phyloP scores from a whole-genome alignment of 2,113 vertebrate genomes.

The Pyrgilauda ruficollis region DNA sequence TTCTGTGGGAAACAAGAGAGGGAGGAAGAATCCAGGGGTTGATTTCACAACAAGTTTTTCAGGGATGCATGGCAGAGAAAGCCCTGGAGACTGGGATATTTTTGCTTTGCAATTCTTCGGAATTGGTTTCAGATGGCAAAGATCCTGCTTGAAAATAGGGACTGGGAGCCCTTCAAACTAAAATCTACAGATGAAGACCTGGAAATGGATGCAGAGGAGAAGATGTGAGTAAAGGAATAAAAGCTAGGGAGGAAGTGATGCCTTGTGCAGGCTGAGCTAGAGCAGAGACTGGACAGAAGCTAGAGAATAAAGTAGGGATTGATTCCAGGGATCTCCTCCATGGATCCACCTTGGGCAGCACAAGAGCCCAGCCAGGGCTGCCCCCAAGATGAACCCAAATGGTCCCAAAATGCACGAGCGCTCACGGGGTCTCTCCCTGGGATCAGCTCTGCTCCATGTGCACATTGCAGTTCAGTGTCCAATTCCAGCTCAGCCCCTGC shows the following conservation, averaged over 20 bases:
- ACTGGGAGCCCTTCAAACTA: neutral
- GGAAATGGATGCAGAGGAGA: neutral
- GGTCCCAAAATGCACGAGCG: no score
- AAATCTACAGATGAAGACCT: neutral
- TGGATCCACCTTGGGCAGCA: no score
- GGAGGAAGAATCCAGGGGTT: neutral
- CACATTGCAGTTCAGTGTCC: no score
- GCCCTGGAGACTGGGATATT: no score
- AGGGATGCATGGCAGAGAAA: neutral
- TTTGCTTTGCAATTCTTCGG: fast-evolving
- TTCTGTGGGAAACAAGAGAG: neutral
- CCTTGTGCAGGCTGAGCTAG: neutral
- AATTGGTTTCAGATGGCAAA: neutral
- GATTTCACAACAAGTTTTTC: fast-evolving
- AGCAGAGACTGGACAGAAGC: neutral
- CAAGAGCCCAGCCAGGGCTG: no score
- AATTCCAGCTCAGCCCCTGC: no score
- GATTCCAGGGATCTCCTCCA: no score
- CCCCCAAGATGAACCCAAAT: no score
- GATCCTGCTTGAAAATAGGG: neutral
- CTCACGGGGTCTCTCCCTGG: no score
- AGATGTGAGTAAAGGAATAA: neutral
- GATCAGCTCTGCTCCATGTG: no score
- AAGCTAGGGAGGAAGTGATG: neutral
- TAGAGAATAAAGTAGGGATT: no score